Evolutionary conservation across 1,140 invertebrate genomes (phyloP).

Genomic region (Bathynomus jamesi): DNA sequence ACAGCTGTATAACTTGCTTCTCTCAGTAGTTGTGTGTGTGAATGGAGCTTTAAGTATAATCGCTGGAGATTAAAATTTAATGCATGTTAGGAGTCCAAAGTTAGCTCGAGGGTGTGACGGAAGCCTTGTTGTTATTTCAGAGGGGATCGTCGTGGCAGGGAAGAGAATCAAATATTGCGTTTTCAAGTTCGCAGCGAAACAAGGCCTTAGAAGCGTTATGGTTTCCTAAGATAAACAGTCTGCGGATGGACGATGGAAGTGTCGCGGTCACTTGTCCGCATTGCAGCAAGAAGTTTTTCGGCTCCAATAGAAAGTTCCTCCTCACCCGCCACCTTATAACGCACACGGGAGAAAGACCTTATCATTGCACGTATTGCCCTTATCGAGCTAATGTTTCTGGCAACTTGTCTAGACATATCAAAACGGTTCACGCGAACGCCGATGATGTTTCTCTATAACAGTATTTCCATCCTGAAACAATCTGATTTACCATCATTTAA

Average conservation of each 20-base stretch:
- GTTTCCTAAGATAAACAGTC: too few species aligned
- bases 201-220: too few species aligned
- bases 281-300: constrained; percentile 29
- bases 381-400: constrained; percentile 40
- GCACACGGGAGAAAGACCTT: constrained; percentile 45
- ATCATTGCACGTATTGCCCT: constrained; percentile 45
- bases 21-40: too few species aligned
- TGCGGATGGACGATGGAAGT: not conserved
- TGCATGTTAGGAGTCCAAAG: too few species aligned
- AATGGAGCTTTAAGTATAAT: too few species aligned
- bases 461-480: too few species aligned
- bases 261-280: constrained; percentile 16
- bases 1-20: too few species aligned
- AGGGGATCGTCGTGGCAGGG: not conserved
- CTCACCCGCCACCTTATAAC: constrained; percentile 32
- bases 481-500: too few species aligned
- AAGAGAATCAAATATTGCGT: too few species aligned
- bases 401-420: constrained; percentile 29
- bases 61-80: too few species aligned
- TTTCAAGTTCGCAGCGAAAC: too few species aligned
- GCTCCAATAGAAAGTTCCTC: constrained; percentile 32
- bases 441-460: not conserved
- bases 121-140: not conserved
- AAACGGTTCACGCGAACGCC: constrained; percentile 18
- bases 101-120: too few species aligned